These are phyloP conservation scores for Sinocyclocheilus grahami DNA, from an alignment of 2,113 vertebrate genomes.

Conservation along the genomic window DNA sequence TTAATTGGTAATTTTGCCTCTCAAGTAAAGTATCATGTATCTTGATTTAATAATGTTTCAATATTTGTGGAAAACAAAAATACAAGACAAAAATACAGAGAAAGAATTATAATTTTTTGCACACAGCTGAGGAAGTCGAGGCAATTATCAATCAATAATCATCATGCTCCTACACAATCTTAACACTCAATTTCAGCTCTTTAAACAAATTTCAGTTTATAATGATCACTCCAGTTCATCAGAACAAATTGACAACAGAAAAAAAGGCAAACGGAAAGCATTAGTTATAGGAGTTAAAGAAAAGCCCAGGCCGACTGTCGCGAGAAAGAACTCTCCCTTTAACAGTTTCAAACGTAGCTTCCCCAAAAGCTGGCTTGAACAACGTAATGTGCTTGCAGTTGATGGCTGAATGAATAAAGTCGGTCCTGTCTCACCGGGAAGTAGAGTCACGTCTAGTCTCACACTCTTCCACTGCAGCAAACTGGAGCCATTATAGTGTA, in stretches of 20 bases:
- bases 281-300: background rate
- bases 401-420: background rate
- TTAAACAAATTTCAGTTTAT: background rate
- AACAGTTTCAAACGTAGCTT: background rate
- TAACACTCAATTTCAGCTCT: background rate
- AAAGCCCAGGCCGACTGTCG: background rate
- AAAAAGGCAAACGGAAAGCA: background rate
- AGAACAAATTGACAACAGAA: background rate
- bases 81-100: background rate
- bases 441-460: constrained; percentile 91
- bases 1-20: too few relatives aligned
- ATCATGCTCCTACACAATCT: background rate
- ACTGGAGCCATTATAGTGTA: constrained; percentile 98
- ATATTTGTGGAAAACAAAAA: background rate
- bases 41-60: background rate
- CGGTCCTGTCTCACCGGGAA: constrained; percentile 82
- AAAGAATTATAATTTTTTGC: too few relatives aligned
- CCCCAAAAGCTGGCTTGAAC: background rate
- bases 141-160: background rate
- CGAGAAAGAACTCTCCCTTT: background rate
- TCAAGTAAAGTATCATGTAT: too few relatives aligned
- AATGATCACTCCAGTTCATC: too few relatives aligned
- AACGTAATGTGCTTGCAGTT: background rate
- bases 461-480: constrained; percentile 99
- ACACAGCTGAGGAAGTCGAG: background rate